Conservation (phyloP, 1,140 invertebrate species). For the Armadillidium nasatum region DNA sequence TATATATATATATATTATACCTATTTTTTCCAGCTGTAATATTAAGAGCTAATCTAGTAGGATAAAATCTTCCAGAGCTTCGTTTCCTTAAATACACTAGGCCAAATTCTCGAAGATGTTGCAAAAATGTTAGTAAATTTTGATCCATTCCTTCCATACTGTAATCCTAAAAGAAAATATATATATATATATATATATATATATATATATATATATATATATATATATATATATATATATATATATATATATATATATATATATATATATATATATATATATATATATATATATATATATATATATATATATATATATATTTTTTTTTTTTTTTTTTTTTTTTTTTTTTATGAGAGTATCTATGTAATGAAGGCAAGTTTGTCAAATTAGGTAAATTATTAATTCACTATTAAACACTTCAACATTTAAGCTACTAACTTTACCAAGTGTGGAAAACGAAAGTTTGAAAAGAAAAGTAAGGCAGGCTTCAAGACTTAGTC, state of each 20-base stretch:
- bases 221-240: no score
- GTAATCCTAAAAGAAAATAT: no score
- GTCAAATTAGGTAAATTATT: no score
- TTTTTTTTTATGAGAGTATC: no score
- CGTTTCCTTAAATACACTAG: slow-evolving; percentile 93
- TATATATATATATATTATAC: slow-evolving; percentile 5
- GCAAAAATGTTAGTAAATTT: slow-evolving; percentile 80
- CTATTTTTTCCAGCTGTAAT: slow-evolving; percentile 64
- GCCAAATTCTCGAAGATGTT: slow-evolving; percentile 94
- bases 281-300: background rate
- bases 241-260: no score
- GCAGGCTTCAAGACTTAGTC: slow-evolving; percentile 81
- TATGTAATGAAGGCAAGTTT: no score
- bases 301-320: slow-evolving; percentile 25
- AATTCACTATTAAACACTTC: background rate
- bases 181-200: no score
- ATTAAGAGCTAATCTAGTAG: slow-evolving; percentile 85
- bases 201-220: no score
- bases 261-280: no score
- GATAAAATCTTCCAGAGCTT: slow-evolving; percentile 88
- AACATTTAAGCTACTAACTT: slow-evolving; percentile 55
- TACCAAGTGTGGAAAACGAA: slow-evolving; percentile 91
- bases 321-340: no score
- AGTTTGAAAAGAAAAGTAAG: slow-evolving; percentile 91
- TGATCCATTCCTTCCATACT: slow-evolving; percentile 90